Conservation (phyloP, 92 coral and sea anemone genomes). For the Umimayanthus chanpuru region DNA sequence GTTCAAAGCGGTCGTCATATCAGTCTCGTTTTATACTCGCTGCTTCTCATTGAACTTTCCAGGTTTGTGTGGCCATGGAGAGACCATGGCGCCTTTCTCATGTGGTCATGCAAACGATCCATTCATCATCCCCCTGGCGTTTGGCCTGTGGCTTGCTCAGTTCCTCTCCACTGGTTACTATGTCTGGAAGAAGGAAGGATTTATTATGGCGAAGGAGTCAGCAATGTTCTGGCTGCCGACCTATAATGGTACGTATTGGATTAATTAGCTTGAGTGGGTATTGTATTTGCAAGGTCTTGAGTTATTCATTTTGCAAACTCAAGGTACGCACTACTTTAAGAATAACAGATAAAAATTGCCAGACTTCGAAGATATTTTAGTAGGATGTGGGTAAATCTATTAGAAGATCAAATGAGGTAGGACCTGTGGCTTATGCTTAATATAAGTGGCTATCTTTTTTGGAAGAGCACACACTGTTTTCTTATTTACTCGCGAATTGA, state of each 20-base stretch:
- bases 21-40: background rate
- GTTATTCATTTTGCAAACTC: no score
- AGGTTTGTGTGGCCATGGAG: slow-evolving; percentile 21
- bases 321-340: no score
- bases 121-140: slow-evolving; percentile 47
- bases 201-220: slow-evolving; percentile 91
- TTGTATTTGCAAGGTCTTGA: background rate
- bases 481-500: no score
- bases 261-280: background rate
- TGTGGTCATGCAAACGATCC: slow-evolving; percentile 16
- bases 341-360: no score
- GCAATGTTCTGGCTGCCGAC: slow-evolving; percentile 93
- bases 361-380: no score
- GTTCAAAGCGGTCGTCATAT: no score
- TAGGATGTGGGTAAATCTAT: no score
- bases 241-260: slow-evolving; percentile 73
- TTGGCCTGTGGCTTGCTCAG: slow-evolving; percentile 70
- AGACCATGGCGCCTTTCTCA: slow-evolving; percentile 43
- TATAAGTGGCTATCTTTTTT: no score
- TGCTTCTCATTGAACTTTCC: background rate
- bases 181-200: slow-evolving; percentile 75
- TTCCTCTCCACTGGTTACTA: slow-evolving; percentile 76
- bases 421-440: no score
- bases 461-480: no score
- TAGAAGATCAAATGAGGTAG: no score